These are phyloP conservation scores for Allacma fusca DNA, from an alignment of 2,888 invertebrate genomes.

Conservation along the genomic window DNA sequence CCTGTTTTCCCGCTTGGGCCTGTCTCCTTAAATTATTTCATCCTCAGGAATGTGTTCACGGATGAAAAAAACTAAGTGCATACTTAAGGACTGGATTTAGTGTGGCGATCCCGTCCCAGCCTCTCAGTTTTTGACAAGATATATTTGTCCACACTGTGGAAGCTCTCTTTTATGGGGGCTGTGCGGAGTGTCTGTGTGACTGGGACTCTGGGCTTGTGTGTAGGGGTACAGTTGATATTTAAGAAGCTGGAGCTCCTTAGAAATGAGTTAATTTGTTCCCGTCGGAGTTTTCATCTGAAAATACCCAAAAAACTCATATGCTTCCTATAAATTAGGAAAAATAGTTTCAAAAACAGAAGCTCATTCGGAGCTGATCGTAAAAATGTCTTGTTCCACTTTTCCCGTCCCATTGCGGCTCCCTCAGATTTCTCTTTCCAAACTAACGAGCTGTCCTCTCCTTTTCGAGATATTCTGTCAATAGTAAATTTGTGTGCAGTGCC, in stretches of 20 bases:
- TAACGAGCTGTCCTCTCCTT: conserved; percentile 2
- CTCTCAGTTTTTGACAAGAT: too few relatives aligned
- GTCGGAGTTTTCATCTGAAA: background rate
- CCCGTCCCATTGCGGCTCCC: background rate
- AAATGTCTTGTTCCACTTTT: background rate
- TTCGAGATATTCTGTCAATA: background rate
- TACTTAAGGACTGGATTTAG: background rate
- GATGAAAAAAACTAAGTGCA: conserved; percentile 9
- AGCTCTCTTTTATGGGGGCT: too few relatives aligned
- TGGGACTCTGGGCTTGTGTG: too few relatives aligned
- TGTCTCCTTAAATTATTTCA: background rate
- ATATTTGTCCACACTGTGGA: too few relatives aligned
- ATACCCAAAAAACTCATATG: background rate
- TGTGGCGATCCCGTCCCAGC: too few relatives aligned
- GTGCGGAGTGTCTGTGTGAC: too few relatives aligned
- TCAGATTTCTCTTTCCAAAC: background rate
- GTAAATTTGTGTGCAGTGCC: background rate
- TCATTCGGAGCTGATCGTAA: background rate
- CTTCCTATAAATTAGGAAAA: conserved; percentile 7
- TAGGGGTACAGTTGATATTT: too few relatives aligned
- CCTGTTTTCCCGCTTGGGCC: background rate
- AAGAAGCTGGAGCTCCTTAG: too few relatives aligned
- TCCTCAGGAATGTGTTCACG: background rate
- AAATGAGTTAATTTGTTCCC: too few relatives aligned
- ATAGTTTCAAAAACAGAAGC: conserved; percentile 2